Evolutionary conservation across 2,113 vertebrate species (phyloP), one percentile per base, ranked within the genome.

Genomic region (Stigmatopora nigra): DNA sequence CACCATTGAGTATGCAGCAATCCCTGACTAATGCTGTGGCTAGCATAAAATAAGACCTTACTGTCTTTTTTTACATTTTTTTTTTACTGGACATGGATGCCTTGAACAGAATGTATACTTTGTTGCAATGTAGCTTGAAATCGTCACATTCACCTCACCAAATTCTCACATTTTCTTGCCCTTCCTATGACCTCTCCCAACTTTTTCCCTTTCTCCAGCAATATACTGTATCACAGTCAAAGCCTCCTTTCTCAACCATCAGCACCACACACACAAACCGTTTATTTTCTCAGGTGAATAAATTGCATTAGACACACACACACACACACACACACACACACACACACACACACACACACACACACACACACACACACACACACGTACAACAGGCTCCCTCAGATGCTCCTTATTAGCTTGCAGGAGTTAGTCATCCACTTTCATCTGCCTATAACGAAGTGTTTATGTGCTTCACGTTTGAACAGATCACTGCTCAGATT

Each of bases 251-350:
- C 53, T 25, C 6, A 56, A 16, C 53, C 13, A 56, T 56, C 22
- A 56, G 13, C 22, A 13, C 22, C 13, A 13, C 53, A 56, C 53
- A 56, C 53, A 56, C 53, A 15, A 22, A 56, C 53, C 22, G 22
- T 56, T 31, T 56, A 56, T 56, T 56, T 56, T 22, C 53, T 56
- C 53, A 56, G 53, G 53, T 56, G 53, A 56, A 56, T 31, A 56
- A 56, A 56, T 56, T 56, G 53, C 15, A 56, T 56, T 13, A 5
- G 19, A 20, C 51, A 53, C 51, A 53, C 20, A 22, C 19, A 53
- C 1, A 22, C 9, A 53, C 51, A 56, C 22, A 5, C 51, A 20
- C 51, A 53, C 51, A 53, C 20, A 22, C 19, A 53, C 1, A 22
- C 9, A 53, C 51, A 56, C 22, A 5, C 51, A 20, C 51, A 53